Base-by-base conservation (phyloP, 2,113 vertebrate species). In the Pholis gunnellus region DNA sequence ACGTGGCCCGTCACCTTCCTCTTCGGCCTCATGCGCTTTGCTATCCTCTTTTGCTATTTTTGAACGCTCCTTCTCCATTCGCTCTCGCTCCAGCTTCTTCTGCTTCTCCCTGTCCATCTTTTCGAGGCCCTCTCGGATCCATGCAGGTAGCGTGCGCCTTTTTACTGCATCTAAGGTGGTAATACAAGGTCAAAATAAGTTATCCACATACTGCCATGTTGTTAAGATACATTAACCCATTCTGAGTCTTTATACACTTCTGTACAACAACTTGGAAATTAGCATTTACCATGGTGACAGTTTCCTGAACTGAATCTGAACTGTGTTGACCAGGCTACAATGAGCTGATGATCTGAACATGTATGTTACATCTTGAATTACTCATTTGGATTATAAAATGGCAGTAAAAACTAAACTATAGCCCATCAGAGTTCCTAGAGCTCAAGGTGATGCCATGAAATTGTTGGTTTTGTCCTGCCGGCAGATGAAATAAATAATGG, bases 71-170 rank as follows among this genome's bases (percentile, higher is more conserved):
- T 97, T 97, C 77, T 99, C 98, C 97, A 99, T 97, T 83, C 97
- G 95, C 87, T 99, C 98, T 63, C 96, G 96, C 82, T 99, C 98
- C 83, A 98, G 61, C 85, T 97, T 99, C 91, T 97, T 99, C 91
- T 99, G 98, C 78, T 99, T 99, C 90, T 99, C 98, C 78, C 98
- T 91, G 91, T 99, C 98, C 98, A 99, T 99, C 92, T 99, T 99
- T 92, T 99, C 98, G 66, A 99, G 96, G 40, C 98, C 98, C 88
- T 99, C 98, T 44, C 98, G 95, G 91, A 99, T 99, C 98, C 98
- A 99, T n/a, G 97, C 98, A 72, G 98, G 98, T 72, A 99, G 94
- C 18, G 98, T 99, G 85, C 98, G 96, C 14, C 98, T 96, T 91
- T 99, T 99, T 65, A 99, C 97, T 36, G 98, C 98, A 93, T 99